A percentile compares a stretch with the other conserved stretches of the same genome.
Evolutionary conservation across 2,113 vertebrate genomes (phyloP).

Genomic region (Charina bottae): DNA sequence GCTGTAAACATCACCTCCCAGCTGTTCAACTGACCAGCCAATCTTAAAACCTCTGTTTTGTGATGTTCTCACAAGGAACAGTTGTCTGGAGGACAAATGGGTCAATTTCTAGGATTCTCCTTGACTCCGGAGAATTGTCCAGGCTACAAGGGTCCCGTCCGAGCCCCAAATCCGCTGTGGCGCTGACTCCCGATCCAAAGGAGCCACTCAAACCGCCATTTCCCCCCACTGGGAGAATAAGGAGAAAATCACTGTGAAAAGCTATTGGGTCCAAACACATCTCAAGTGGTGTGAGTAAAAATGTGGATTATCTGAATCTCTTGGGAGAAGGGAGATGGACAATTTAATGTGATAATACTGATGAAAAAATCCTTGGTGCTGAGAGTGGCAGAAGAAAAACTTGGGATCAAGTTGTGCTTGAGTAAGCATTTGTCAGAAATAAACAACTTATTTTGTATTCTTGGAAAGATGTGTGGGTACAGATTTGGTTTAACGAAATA

Average conservation of each 20-base stretch:
- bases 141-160: too few species aligned
- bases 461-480: neutral
- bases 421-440: neutral
- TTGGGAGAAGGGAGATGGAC: slow-evolving; percentile 59
- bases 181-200: too few species aligned
- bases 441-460: neutral
- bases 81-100: too few species aligned
- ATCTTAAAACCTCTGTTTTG: too few species aligned
- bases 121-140: too few species aligned
- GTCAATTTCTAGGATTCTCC: too few species aligned
- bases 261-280: slow-evolving; percentile 58
- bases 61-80: too few species aligned
- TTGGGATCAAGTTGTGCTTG: neutral
- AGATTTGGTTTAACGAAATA: neutral
- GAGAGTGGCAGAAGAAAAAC: slow-evolving; percentile 26
- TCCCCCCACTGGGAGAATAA: slow-evolving; percentile 19
- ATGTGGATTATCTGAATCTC: slow-evolving; percentile 54
- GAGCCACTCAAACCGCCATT: too few species aligned
- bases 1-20: too few species aligned
- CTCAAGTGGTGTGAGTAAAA: slow-evolving; percentile 51
- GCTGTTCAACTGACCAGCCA: too few species aligned
- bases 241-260: slow-evolving; percentile 67
- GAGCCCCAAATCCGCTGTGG: too few species aligned
- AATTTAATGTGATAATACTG: slow-evolving; percentile 58
- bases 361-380: slow-evolving; percentile 46